phyloP scores from a whole-genome alignment of 2,888 invertebrate genomes.

The Athalia rosae region DNA sequence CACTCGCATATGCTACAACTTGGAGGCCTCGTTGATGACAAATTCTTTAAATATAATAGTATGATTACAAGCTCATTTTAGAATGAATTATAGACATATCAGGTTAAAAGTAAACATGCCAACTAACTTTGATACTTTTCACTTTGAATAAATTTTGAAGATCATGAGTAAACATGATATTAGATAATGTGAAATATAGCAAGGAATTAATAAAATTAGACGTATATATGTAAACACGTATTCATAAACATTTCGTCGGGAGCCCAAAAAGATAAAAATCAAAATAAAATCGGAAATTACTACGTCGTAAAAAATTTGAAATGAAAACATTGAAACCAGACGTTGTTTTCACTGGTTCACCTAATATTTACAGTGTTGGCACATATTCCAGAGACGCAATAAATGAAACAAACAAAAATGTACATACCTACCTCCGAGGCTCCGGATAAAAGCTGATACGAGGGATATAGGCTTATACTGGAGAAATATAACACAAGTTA shows the following conservation, averaged over 20 bases:
- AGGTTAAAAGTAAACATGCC: too few relatives aligned
- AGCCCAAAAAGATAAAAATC: not conserved
- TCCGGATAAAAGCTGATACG: not conserved
- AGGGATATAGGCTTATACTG: not conserved
- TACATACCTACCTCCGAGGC: not conserved
- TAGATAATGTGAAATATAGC: too few relatives aligned
- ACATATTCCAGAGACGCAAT: slow-evolving; percentile 11
- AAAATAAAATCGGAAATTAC: slow-evolving; percentile 11
- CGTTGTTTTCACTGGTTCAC: not conserved
- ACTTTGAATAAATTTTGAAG: too few relatives aligned
- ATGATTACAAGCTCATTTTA: too few relatives aligned
- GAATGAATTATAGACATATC: too few relatives aligned
- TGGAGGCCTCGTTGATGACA: too few relatives aligned
- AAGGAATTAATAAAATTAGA: too few relatives aligned
- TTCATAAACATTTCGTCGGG: not conserved
- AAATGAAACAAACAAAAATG: slow-evolving; percentile 27
- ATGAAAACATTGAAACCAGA: slow-evolving; percentile 14
- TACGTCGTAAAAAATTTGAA: slow-evolving; percentile 14
- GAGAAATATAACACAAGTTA: slow-evolving; percentile 10
- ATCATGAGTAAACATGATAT: too few relatives aligned
- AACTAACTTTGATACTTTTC: too few relatives aligned
- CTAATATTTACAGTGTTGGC: slow-evolving; percentile 31
- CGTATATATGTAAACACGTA: not conserved
- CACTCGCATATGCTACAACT: not conserved
- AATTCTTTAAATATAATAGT: too few relatives aligned